Percentiles rank a stretch among this genome's conserved stretches.
These are phyloP conservation scores for Actenoides hombroni DNA, from an alignment of 2,113 vertebrate genomes.

Conservation along the genomic window DNA sequence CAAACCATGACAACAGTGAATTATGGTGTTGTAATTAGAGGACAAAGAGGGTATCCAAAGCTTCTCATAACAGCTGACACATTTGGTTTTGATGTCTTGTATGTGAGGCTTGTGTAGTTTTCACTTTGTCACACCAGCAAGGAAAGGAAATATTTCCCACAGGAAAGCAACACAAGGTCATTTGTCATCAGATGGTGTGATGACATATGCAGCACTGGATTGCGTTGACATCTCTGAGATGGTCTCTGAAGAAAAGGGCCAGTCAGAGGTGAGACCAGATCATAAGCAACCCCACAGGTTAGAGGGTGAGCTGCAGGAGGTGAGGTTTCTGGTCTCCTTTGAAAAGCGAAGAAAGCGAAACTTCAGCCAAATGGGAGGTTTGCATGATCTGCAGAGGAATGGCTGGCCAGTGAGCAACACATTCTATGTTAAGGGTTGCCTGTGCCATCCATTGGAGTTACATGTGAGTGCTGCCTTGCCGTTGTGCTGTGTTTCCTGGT, in stretches of 20 bases:
- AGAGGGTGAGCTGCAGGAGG: neutral
- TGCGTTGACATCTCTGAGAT: neutral
- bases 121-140: neutral
- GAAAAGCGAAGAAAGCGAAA: neutral
- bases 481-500: neutral
- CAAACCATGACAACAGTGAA: neutral
- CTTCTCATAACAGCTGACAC: neutral
- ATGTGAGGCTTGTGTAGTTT: neutral
- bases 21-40: neutral
- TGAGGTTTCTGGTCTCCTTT: neutral
- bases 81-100: neutral
- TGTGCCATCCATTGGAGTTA: accelerated
- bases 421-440: neutral
- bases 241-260: neutral
- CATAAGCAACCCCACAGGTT: neutral
- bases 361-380: neutral
- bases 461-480: accelerated
- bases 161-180: neutral
- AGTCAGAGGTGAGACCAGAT: neutral
- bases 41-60: neutral
- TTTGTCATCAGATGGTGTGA: neutral
- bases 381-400: neutral
- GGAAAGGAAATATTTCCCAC: neutral
- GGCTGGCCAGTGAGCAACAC: neutral
- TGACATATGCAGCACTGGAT: accelerated